Base-by-base conservation (phyloP, 2,888 invertebrate species). In the Acleris emargana region DNA sequence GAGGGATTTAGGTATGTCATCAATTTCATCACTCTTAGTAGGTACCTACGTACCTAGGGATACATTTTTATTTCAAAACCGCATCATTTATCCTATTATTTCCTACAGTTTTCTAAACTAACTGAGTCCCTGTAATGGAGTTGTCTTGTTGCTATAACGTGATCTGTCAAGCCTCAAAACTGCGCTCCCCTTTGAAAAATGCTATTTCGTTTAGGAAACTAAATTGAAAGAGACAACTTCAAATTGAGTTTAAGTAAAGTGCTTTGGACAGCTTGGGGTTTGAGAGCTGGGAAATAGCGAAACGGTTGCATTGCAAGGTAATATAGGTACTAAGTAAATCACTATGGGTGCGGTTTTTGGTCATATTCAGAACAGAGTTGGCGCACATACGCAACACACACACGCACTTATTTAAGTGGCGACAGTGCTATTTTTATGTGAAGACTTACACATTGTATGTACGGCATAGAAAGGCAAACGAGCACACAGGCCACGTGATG, bases 121-220 rank as follows among this genome's bases (percentile, higher is more conserved):
- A 47, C 54, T 22, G 50, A 42, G 60, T 64, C 69, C 67, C 50
- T 62, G 52, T 81, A 83, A 84, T 84, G 84, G 84, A 83, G 79
- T 76, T 79, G 73, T 75, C 82, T 70, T 84, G 84, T 84, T 72
- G 75, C 76, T 76, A 81, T 77, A 79, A 80, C 75, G 77, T 76
- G 77, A 77, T 72, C 73, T 76, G 77, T 80, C 82, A 79, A 76
- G 73, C 74, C 73, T 74, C 71, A 76, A 75, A 81, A 81, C 78
- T 77, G 45, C 72, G 72, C 73, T 77, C 79, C 77, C 74, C 75
- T 73, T 72, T 74, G 73, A 73, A 77, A 81, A 76, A 74, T 73
- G 70, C 69, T 70, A 72, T 77, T 77, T 74, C 75, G 73, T 75
- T 80, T 76, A 78, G 75, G 69, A 72, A 74, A 75, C 78, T 81